These are phyloP conservation scores for Aphis craccivora DNA, from an alignment of 1,140 invertebrate species.

Conservation along the genomic window DNA sequence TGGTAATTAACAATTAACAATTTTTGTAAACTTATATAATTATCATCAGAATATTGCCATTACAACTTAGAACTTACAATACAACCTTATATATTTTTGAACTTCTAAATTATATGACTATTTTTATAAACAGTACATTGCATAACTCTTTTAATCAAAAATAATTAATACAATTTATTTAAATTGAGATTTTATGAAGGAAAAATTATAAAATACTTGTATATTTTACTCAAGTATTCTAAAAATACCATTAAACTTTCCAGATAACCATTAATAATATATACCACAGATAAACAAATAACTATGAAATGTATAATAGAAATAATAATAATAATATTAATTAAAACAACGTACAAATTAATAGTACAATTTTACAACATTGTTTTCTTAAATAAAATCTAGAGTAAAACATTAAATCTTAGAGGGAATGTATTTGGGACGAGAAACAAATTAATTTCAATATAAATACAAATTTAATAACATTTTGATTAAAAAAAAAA, in stretches of 20 bases:
- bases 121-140: background rate
- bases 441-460: background rate
- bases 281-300: slow-evolving; percentile 30
- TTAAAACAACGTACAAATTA: slow-evolving; percentile 21
- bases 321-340: slow-evolving; percentile 28
- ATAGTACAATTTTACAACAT: slow-evolving; percentile 18
- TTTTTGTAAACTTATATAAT: background rate
- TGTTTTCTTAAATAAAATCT: slow-evolving; percentile 28
- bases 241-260: slow-evolving; percentile 41
- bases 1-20: background rate
- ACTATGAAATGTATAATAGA: slow-evolving; percentile 15
- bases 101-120: background rate
- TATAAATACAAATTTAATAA: slow-evolving; percentile 36
- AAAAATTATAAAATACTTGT: background rate
- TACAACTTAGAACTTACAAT: background rate
- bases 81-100: background rate
- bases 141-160: background rate
- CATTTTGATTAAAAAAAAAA: slow-evolving; percentile 28
- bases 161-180: background rate
- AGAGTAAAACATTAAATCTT: background rate
- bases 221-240: background rate
- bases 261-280: slow-evolving; percentile 36
- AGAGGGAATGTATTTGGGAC: slow-evolving; percentile 26
- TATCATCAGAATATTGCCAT: background rate
- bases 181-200: slow-evolving; percentile 25